Base-by-base conservation (phyloP, 2,888 invertebrate species). In the Physocephala rufipes region DNA sequence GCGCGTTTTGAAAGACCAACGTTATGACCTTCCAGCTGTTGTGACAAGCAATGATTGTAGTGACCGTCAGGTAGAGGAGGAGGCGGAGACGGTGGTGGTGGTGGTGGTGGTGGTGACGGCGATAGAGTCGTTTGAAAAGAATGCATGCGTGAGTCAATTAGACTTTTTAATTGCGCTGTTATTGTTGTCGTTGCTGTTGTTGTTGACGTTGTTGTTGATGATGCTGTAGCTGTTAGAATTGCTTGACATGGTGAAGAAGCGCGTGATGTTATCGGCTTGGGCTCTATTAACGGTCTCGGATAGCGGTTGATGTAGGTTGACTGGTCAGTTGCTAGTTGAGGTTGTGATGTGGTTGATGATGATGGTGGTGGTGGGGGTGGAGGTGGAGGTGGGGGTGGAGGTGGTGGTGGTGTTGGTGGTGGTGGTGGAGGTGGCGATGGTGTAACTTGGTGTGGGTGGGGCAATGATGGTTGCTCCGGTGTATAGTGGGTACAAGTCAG, bases 1-100 rank as follows among this genome's bases (percentile, higher is more conserved):
- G 72, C 78, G 51, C 76, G 82, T 67, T 82, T 83, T 51, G 82
- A 72, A 16, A 83, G 74, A 0, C 83, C 83, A 70, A 82, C 78
- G 62, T 83, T 82, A 73, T 83, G 84, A 16, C 84, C 81, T 72
- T 83, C 83, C 74, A 82, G 69, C 70, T 84, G 36, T 36, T 36
- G 83, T 12, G 84, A 79, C 36, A 47, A 47, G 59, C 59, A 7
- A 15, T 28, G 24, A 15, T 24, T 24, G 36, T 9, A 47, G 16
- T 76, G 79, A 78, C 24, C 76, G 51, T 64, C 66, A 58, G 51
- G n/a, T n/a, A n/a, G 28, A 28, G n/a, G 51, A 28, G 45, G 16
- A n/a, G 71, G 24, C 28, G 36, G 15, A 13, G 43, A 70, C 53
- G 26, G 15, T 28, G 53, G 55, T 3, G 66, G 3, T 5, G 61